phyloP scores from a whole-genome alignment of 1,140 invertebrate genomes.

The Formica exsecta region DNA sequence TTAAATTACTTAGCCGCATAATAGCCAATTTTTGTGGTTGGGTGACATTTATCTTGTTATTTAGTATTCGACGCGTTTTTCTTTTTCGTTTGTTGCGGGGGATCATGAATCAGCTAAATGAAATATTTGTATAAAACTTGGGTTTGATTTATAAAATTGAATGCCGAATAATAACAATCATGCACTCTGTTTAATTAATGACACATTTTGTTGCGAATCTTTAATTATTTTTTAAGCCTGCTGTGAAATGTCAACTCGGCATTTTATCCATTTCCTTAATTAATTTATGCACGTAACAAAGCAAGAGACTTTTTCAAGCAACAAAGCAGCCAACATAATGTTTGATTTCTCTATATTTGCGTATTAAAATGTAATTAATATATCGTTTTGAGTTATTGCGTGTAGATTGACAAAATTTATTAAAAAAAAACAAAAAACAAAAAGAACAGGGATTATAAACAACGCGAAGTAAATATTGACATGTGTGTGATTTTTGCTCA shows the following conservation, averaged over 20 bases:
- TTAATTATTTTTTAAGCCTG: conserved; percentile 42
- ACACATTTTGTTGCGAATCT: background rate
- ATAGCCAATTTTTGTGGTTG: conserved; percentile 13
- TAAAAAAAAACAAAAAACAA: background rate
- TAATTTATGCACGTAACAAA: conserved; percentile 33
- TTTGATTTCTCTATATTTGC: background rate
- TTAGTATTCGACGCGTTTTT: conserved; percentile 36
- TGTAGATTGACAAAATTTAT: background rate
- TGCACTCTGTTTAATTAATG: conserved; percentile 30
- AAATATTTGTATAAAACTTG: background rate
- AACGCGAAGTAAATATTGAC: background rate
- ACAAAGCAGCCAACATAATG: conserved; percentile 13
- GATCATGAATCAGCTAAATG: background rate
- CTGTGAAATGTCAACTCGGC: background rate
- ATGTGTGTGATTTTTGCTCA: background rate
- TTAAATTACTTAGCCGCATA: conserved; percentile 56
- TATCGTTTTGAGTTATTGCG: background rate
- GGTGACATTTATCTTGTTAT: conserved; percentile 42
- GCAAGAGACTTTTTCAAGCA: conserved; percentile 15
- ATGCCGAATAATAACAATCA: background rate
- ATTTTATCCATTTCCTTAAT: conserved; percentile 38
- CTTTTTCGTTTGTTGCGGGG: background rate
- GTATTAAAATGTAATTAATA: background rate
- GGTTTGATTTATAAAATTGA: background rate
- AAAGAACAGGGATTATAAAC: background rate